Percentiles rank a stretch among this genome's conserved stretches.
Evolutionary conservation across 23 tunicate genomes (phyloP).

Genomic region (Halocynthia roretzi): DNA sequence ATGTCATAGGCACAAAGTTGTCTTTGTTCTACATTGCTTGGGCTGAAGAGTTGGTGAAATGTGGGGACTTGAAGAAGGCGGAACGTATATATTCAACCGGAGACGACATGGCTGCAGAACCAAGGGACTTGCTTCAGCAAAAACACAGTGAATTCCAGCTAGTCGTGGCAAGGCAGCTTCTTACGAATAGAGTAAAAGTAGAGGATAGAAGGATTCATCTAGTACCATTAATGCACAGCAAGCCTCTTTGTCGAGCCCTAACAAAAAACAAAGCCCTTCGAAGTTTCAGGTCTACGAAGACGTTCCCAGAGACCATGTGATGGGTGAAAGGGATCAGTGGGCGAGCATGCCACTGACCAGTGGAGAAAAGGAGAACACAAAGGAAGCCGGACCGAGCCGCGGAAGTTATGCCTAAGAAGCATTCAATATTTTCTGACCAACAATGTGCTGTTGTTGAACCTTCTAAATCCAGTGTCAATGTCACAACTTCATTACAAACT

Average conservation of each 20-base stretch:
- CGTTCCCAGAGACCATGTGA: constrained; percentile 6
- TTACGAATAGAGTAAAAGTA: neutral
- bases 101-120: constrained; percentile 46
- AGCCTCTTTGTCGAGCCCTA: no score
- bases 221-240: no score
- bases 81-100: constrained; percentile 46
- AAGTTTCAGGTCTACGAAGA: constrained; percentile 18
- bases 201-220: neutral
- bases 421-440: neutral
- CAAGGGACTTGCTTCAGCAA: constrained; percentile 25
- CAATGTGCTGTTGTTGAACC: neutral
- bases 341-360: neutral
- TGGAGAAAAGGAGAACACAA: neutral
- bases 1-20: constrained; percentile 41
- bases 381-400: neutral
- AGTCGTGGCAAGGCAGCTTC: neutral
- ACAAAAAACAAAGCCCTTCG: no score
- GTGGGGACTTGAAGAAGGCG: constrained; percentile 47
- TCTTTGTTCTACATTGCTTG: constrained; percentile 67
- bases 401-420: neutral
- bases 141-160: constrained; percentile 9
- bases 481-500: neutral
- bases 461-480: neutral
- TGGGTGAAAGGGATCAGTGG: constrained; percentile 18
- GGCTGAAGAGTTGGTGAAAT: constrained; percentile 82